Percentiles rank a stretch among this genome's conserved stretches.
Conservation (phyloP, 2,113 vertebrate genomes). For the Centropus unirufus region DNA sequence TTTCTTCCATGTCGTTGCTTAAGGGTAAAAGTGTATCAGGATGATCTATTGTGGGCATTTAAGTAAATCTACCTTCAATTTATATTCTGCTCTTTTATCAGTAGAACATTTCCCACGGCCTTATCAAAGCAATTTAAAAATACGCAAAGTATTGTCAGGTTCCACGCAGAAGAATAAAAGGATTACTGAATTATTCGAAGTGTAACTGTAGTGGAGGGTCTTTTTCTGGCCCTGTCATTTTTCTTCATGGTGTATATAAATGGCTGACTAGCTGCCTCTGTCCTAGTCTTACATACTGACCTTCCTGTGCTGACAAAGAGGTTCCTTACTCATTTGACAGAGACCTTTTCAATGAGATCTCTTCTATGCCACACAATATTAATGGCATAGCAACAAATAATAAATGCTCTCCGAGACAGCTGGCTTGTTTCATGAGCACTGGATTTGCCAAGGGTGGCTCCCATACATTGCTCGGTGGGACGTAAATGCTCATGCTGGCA, state of each 20-base stretch:
- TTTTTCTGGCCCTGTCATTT: constrained; percentile 32
- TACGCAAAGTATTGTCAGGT: constrained; percentile 47
- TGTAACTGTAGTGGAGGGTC: neutral
- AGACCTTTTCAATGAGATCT: constrained; percentile 37
- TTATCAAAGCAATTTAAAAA: constrained; percentile 56
- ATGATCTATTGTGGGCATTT: constrained; percentile 48
- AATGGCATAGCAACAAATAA: constrained; percentile 44
- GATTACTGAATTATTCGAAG: constrained; percentile 44
- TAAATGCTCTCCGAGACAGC: constrained; percentile 8
- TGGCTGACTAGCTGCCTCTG: constrained; percentile 24
- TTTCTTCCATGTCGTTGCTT: neutral
- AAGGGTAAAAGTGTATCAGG: neutral
- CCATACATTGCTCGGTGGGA: neutral
- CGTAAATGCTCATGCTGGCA: neutral
- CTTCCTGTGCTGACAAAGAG: constrained; percentile 49
- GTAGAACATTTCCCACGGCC: constrained; percentile 1
- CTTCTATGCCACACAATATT: constrained; percentile 13
- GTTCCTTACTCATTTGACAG: neutral
- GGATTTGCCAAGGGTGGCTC: neutral
- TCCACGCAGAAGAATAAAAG: neutral
- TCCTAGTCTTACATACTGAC: constrained; percentile 14
- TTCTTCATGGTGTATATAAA: neutral
- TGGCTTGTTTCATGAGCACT: neutral
- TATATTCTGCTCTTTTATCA: constrained; percentile 55
- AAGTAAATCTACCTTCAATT: constrained; percentile 33